Evolutionary conservation across 2,797 vertebrate genomes (phyloP).

Genomic region (Darevskia nairensis): DNA sequence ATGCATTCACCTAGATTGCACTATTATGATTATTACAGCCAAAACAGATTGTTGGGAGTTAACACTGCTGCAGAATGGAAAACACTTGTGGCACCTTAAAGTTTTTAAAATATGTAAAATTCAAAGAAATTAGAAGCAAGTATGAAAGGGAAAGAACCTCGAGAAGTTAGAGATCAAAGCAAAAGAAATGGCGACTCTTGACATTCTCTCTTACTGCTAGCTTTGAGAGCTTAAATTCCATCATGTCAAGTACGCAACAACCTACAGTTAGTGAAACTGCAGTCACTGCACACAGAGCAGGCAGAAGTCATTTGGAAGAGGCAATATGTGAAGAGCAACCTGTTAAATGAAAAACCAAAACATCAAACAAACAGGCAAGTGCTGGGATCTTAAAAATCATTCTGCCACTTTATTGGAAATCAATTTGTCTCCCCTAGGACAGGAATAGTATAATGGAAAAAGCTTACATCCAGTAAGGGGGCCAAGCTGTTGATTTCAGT

Average conservation of each 20-base stretch:
- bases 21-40: neutral
- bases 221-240: constrained; percentile 6
- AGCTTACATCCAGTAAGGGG: constrained; percentile 37
- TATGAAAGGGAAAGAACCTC: neutral
- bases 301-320: constrained; percentile 43
- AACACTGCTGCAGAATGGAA: constrained; percentile 3
- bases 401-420: constrained; percentile 65
- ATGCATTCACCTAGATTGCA: neutral
- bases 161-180: neutral
- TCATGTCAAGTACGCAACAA: fast-evolving
- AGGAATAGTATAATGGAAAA: constrained; percentile 58
- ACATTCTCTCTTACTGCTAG: constrained; percentile 28
- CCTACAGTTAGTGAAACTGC: fast-evolving
- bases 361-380: constrained; percentile 55
- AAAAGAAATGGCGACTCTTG: constrained; percentile 43
- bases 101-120: neutral
- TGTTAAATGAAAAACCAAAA: constrained; percentile 42
- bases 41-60: constrained; percentile 38
- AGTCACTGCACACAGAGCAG: fast-evolving
- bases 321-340: neutral
- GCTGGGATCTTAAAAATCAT: constrained; percentile 62
- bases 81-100: neutral
- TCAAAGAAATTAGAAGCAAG: neutral
- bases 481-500: constrained; percentile 47
- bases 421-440: constrained; percentile 61